phyloP scores from a whole-genome alignment of 2,113 vertebrate species.

The Motacilla tschutschensis region DNA sequence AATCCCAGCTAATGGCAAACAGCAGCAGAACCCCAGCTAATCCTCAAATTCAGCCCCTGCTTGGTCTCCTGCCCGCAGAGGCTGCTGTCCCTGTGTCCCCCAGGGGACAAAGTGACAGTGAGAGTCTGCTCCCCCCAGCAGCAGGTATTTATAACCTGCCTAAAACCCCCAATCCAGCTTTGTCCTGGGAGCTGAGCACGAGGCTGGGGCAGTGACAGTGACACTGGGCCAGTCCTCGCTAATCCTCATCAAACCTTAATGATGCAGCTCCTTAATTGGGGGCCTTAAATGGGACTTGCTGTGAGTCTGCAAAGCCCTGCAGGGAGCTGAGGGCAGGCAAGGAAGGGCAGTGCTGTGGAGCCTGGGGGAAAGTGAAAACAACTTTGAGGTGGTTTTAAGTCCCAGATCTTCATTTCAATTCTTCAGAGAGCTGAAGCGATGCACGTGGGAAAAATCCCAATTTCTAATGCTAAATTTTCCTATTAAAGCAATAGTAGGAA shows the following conservation, averaged over 20 bases:
- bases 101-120: background rate
- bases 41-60: background rate
- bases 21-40: too few relatives aligned
- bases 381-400: background rate
- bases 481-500: constrained; percentile 49
- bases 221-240: background rate
- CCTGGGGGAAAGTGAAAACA: background rate
- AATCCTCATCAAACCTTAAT: constrained; percentile 4
- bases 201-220: background rate
- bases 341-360: background rate
- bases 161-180: constrained; percentile 1
- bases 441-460: background rate
- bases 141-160: constrained; percentile 16
- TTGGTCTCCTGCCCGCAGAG: background rate
- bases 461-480: constrained; percentile 1
- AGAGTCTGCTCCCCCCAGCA: background rate
- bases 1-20: too few relatives aligned
- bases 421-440: background rate
- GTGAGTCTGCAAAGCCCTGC: background rate
- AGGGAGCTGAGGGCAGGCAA: background rate
- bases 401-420: background rate
- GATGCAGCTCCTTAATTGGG: background rate
- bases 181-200: background rate
- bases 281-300: background rate
- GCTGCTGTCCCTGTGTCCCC: background rate